Evolutionary conservation across 2,113 vertebrate genomes (phyloP).

Genomic region (Fregetta grallaria): DNA sequence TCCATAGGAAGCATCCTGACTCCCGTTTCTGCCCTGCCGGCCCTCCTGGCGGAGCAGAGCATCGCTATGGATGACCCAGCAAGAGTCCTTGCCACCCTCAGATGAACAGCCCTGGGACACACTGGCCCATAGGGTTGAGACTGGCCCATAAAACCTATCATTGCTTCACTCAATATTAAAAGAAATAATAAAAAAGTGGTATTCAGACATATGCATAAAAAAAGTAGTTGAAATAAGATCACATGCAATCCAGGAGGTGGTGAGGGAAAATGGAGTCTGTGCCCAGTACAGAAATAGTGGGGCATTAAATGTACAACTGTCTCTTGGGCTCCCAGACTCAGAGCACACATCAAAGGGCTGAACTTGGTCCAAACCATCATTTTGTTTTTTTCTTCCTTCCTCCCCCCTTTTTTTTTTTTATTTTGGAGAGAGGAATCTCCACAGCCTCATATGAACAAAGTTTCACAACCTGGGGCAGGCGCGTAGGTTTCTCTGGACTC

Average conservation of each 20-base stretch:
- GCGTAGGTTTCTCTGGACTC: not conserved
- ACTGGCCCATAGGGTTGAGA: not conserved
- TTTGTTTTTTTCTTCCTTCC: not conserved
- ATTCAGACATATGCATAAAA: not conserved
- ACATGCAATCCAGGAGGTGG: not conserved
- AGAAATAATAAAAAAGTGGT: not conserved
- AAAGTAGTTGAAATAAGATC: not conserved
- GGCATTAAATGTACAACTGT: not conserved
- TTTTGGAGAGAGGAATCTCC: not conserved
- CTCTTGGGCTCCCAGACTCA: not conserved
- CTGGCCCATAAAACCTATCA: not conserved
- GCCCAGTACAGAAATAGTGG: not conserved
- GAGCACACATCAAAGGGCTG: constrained; percentile 24
- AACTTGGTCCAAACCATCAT: constrained; percentile 2
- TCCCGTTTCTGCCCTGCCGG: not conserved
- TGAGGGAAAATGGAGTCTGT: not conserved
- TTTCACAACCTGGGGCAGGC: not conserved
- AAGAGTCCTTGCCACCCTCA: not conserved
- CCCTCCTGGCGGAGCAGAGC: not conserved
- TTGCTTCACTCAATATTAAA: not conserved
- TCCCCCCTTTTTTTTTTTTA: not conserved
- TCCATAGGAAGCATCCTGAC: not conserved
- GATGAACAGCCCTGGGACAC: not conserved
- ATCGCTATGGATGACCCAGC: not conserved
- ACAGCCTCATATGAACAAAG: not conserved